Base-by-base conservation (phyloP, 2,888 invertebrate genomes). In the Dryococelus australis region DNA sequence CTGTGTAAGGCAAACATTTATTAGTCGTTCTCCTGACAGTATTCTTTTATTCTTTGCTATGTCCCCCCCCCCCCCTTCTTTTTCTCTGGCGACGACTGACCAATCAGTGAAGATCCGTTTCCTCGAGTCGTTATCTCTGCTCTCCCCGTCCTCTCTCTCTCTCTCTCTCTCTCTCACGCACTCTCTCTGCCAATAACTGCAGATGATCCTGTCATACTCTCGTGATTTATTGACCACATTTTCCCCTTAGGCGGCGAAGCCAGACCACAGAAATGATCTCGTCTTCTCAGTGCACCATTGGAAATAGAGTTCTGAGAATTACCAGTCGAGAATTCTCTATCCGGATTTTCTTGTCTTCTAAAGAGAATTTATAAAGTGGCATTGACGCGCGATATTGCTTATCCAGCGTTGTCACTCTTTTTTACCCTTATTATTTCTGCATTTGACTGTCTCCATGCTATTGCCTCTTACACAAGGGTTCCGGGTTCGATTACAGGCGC, bases 41-140 rank as follows among this genome's bases (percentile, higher is more conserved):
- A 35, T 35, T 47, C 47, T 47, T 10, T 13, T 47, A 47, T 47
- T 16, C 47, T 47, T 16, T 47, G 47, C 8, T 47, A 8, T 47
- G 12, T 47, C 0, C 8, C 12, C 47, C 47, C 47, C 12, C 65
- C 65, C 65, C 65, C 65, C 24, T 9, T 9, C 24, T n/a, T 20
- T n/a, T 20, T 65, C n/a, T n/a, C 65, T 65, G 65, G n/a, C 65
- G n/a, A 20, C 65, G 65, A 65, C 65, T 65, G 65, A 65, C 65
- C 65, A 65, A 65, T 65, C 65, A 65, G 65, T 24, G 16, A n/a
- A 24, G 65, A 10, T 65, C 65, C 65, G 24, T 65, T 65, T 65
- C n/a, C 65, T n/a, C 65, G 65, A 65, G 24, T 65, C 65, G 65
- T 65, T 65, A 65, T 65, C 65, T 65, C 65, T 65, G 65, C 65